A percentile compares a stretch with the other conserved stretches of the same genome.
Evolutionary conservation across 2,797 vertebrate species (phyloP).

Genomic region (Poecilia gillii): DNA sequence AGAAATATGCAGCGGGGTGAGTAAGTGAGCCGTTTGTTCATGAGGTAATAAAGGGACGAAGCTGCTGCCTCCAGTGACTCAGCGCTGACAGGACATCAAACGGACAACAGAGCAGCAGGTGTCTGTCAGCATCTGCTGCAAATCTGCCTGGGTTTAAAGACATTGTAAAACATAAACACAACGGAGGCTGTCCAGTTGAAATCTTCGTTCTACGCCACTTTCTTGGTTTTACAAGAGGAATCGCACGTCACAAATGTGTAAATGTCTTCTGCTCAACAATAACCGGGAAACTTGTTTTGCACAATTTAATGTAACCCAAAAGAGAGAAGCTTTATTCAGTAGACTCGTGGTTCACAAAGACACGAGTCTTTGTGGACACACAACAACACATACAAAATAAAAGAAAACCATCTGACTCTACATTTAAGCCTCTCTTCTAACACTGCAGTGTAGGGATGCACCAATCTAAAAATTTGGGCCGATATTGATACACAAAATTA

Average conservation of each 20-base stretch:
- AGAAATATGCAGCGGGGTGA: conserved; percentile 28
- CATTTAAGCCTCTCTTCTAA: background rate
- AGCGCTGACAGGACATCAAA: conserved; percentile 28
- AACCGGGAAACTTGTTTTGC: background rate
- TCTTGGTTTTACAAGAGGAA: background rate
- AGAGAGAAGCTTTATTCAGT: too few species aligned
- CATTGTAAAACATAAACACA: conserved; percentile 13
- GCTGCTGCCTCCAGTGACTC: conserved; percentile 41
- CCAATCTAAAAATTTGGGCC: too few species aligned
- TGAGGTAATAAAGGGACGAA: conserved; percentile 36
- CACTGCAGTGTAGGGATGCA: background rate
- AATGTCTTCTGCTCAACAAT: background rate
- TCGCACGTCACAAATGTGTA: background rate
- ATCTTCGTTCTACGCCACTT: background rate
- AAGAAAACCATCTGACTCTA: background rate
- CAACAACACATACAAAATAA: too few species aligned
- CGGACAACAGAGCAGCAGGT: conserved; percentile 40
- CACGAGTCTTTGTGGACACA: too few species aligned
- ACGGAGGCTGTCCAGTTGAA: background rate
- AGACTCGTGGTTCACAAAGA: too few species aligned
- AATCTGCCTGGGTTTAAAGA: conserved; percentile 25
- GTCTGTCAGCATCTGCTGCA: conserved; percentile 30
- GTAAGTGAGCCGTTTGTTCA: conserved; percentile 14
- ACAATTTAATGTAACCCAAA: background rate
- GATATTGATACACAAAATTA: too few species aligned